Base-by-base conservation (phyloP, 2,113 vertebrate genomes). In the Sardina pilchardus region DNA sequence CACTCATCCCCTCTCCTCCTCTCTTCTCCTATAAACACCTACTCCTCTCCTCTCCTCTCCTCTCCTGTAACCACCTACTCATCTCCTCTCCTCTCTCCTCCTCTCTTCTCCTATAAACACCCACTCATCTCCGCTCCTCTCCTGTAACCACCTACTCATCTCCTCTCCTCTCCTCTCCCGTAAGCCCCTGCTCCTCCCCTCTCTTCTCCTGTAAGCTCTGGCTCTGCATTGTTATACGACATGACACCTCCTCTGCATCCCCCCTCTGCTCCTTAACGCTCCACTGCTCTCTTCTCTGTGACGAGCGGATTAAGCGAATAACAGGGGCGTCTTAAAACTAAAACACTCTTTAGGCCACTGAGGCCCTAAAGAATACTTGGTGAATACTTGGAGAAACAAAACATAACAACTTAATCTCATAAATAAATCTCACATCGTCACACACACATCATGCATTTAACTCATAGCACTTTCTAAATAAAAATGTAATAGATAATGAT, bases 61-160 rank as follows among this genome's bases (percentile, higher is more conserved):
- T 50, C 48, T 17, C 48, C 48, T 50, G 10, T 50, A 10, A 10
- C 1, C 17, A 2, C 17, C 48, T 50, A 4, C 10, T 50, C 17
- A 2, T 50, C 9, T 14, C 17, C 63, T 34, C 30, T 34, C 63
- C 24, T 71, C 17, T 59, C 17, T 19, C 6, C 53, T 59, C 17
- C 53, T n/a, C 17, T 59, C 17, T 19, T 21, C 53, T 59, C 17
- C 53, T n/a, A 2, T 59, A 42, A 42, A 42, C 82, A 88, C 85
- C 84, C 59, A 78, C 88, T 90, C 87, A 85, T 44, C n/a, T 82
- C 87, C 86, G 47, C 85, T 87, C 89, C 71, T 78, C 71, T 78
- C 30, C 34, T 75, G 67, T 26, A 75, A 34, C 16, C 26, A 8
- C 2, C 34, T 34, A 3, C 53, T 56, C 12, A 1, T 17, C 12